Evolutionary conservation across 2,888 invertebrate species (phyloP), one percentile per base, ranked within the genome.

Genomic region (Trachelus stipa): DNA sequence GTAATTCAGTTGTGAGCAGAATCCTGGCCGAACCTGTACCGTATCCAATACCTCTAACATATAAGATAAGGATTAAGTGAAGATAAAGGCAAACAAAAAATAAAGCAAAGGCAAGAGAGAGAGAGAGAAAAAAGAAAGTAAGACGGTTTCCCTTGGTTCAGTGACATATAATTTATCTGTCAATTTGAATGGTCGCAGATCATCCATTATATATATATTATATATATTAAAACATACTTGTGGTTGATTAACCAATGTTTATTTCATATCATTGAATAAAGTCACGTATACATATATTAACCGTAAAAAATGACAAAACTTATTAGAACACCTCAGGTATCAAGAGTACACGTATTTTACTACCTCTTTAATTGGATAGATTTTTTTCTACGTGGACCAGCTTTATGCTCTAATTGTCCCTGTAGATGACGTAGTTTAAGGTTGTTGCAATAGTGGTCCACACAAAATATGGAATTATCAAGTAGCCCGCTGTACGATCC

Each of bases 401-500:
- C 75, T 77, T 73, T 75, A 68, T 74, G 75, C 23, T 75, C 56
- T 68, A 77, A 87, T 95, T 95, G 80, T 95, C 93, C 83, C 93
- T 93, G 92, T 94, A 95, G 76, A 96, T 93, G 15, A 92, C 90
- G 87, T 95, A 96, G 87, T 95, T 96, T 11, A 97, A 92, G 34
- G 93, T 92, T 0, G 94, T 92, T 0, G 97, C 97, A 81, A 96
- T 92, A 15, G 94, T 92, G 71, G 95, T 90, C 97, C 97, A 97
- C 33, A 93, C 94, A 34, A 96, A 90, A 88, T 97, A 97, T 0
- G 97, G 97, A 74, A 95, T 85, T 91, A 96, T 94, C 68, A 97
- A 87, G 82, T 93, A 93, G 6, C 95, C 95, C 33, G 97, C 96
- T 0, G 92, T 90, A 74, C 92, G 92, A 89, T 96, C 96, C 9